Base-by-base conservation (phyloP, 2,888 invertebrate species). In the Chrysolina oricalcia region DNA sequence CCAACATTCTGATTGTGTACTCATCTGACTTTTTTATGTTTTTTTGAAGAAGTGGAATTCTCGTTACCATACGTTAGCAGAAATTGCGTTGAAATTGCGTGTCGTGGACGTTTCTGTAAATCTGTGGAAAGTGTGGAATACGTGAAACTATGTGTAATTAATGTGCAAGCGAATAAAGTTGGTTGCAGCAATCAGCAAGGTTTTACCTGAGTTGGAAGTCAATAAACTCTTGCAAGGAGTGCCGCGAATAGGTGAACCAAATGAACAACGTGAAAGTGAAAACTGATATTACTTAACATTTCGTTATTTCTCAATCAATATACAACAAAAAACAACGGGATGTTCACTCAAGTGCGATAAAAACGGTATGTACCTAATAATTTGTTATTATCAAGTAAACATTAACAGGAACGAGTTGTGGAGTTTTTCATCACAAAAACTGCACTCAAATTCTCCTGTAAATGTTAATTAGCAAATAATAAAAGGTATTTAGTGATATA, bases 191-290 rank as follows among this genome's bases (percentile, higher is more conserved):
- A 70, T 66, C 68, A 64, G 50, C 69, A 68, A 64, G 53, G 68
- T 73, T 69, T 69, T 73, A 73, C 87, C 87, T 87, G 86, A 81
- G 81, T 80, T 83, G 56, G 87, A 88, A 87, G 88, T 89, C 88
- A 89, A 88, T 88, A 88, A 88, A 88, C 88, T 88, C 87, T 83
- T 81, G 78, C 64, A 86, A 89, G 88, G 89, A 88, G 88, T 87
- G 88, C 88, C 88, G 84, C 86, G 84, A 83, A 83, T 84, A 87
- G 84, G 59, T 59, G n/a, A 59, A 59, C 85, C 83, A 83, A 83
- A 84, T 79, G 72, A 67, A 78, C 71, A 82, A 84, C 82, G 87
- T 87, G 88, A 88, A 88, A 88, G 88, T 88, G 87, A 87, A 87
- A 88, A 88, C 87, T 85, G 81, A 83, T 82, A 84, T 87, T 86